Base-by-base conservation (phyloP, 2,888 invertebrate genomes). In the Platynereis dumerilii region DNA sequence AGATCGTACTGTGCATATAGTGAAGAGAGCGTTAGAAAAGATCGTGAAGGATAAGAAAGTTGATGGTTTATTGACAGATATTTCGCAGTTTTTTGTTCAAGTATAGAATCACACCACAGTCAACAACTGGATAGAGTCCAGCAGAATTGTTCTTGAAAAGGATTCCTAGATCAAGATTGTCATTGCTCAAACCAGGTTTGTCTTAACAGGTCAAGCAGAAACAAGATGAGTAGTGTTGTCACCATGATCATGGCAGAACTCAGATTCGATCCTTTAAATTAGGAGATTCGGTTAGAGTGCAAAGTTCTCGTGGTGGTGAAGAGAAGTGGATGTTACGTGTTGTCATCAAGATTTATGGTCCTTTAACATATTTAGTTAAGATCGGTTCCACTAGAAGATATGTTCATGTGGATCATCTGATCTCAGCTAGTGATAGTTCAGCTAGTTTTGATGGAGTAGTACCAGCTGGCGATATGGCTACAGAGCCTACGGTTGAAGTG, bases 341-440 rank as follows among this genome's bases (percentile, higher is more conserved):
- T n/a, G 42, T 58, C 7, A n/a, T 58, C 10, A 39, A 42, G 22
- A n/a, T n/a, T 20, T 17, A 7, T n/a, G 59, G 59, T 27, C 59
- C 59, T 24, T 15, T 26, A 7, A 45, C 59, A 59, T 59, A 59
- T 27, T 26, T 59, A 27, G 59, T 59, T 22, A 20, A 26, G 15
- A 26, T 59, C 3, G 59, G 48, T 24, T 24, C 22, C 22, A 45
- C n/a, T 24, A 17, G 42, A n/a, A 20, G 59, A 20, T 59, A 24
- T 59, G 20, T n/a, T 12, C 59, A 59, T 59, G 59, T 26, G 7
- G 44, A 59, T 59, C 59, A 59, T 55, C 55, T 55, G 5, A 34
- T 34, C 12, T 5, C 34, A 34, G 34, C 34, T 34, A 5, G 12
- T 34, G 34, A 34, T 34, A 12, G 34, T 5, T 5, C 5, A 34